Evolutionary conservation across 2,113 vertebrate genomes (phyloP).

Genomic region (Calyptommatus sinebrachiatus): DNA sequence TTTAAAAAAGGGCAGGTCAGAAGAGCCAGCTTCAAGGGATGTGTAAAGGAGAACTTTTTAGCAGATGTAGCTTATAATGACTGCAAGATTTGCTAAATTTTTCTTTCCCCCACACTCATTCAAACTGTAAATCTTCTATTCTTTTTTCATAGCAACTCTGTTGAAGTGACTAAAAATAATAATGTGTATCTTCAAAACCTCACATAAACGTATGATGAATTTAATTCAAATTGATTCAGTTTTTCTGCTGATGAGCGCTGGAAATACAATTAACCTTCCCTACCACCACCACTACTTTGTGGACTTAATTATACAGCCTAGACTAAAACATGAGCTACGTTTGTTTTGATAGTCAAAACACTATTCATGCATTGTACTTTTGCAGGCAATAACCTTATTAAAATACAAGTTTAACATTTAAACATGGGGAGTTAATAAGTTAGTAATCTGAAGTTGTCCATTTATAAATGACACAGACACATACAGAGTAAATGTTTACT

Average conservation of each 20-base stretch:
- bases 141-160: constrained; percentile 10
- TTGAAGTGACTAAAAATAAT: constrained; percentile 26
- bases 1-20: no score
- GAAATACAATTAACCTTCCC: constrained; percentile 34
- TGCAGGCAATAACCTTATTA: constrained; percentile 8
- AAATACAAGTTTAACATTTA: constrained; percentile 12
- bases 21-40: no score
- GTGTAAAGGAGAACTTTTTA: no score
- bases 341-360: constrained; percentile 18
- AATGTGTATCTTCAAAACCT: constrained; percentile 15
- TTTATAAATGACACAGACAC: constrained; percentile 14
- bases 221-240: constrained; percentile 29
- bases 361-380: neutral
- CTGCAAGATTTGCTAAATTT: no score
- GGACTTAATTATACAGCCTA: constrained; percentile 24
- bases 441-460: constrained; percentile 2
- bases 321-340: neutral
- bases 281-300: constrained; percentile 4
- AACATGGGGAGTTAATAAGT: constrained; percentile 3
- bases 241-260: constrained; percentile 15
- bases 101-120: no score
- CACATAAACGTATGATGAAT: neutral
- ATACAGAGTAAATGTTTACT: neutral
- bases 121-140: neutral
- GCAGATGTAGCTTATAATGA: no score